Evolutionary conservation across 1,140 invertebrate species (phyloP), one percentile per base, ranked within the genome.

Genomic region (Drosophila micromelanica): DNA sequence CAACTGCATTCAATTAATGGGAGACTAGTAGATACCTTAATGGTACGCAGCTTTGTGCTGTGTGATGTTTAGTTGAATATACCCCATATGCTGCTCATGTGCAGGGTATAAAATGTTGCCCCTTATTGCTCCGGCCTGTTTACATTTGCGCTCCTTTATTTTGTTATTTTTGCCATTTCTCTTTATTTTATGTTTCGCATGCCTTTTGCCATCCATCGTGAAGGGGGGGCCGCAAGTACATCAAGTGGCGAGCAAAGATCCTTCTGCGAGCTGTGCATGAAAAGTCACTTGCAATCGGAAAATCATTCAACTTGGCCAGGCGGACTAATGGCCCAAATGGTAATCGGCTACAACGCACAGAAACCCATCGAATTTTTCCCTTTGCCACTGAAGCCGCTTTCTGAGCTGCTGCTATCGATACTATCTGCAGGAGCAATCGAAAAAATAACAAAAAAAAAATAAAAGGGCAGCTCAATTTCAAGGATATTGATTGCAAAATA

Each of bases 271-370:
- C 38, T 38, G 35, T 45, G 62, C 69, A 57, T 43, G 54, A 17
- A 65, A 72, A 72, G 62, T 72, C 52, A 65, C 61, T 65, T 65
- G 63, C 35, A 46, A 56, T 30, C 45, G 62, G 48, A 71, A 64
- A 56, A 65, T 65, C 69, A 57, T 65, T 71, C 37, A 43, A 65
- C 52, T 51, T 38, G 63, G 30, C 46, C 38, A 40, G 17, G 27
- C 54, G 45, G 20, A 52, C 69, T 72, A 72, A 72, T 72, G 69
- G 69, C 48, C 54, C 69, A 42, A 72, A 67, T 59, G 54, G 62
- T 57, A 72, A 72, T 72, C 63, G 49, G 49, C 65, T 45, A 30
- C 40, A 17, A n/a, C 51, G 30, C 12, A 32, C 5, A 56, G 30
- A 45, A 45, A 45, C 23, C 27, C 40, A 45, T 57, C 38, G 13